Percentiles rank a stretch among this genome's conserved stretches.
These are phyloP conservation scores for Seira musarum DNA, from an alignment of 2,888 invertebrate species.

Conservation along the genomic window DNA sequence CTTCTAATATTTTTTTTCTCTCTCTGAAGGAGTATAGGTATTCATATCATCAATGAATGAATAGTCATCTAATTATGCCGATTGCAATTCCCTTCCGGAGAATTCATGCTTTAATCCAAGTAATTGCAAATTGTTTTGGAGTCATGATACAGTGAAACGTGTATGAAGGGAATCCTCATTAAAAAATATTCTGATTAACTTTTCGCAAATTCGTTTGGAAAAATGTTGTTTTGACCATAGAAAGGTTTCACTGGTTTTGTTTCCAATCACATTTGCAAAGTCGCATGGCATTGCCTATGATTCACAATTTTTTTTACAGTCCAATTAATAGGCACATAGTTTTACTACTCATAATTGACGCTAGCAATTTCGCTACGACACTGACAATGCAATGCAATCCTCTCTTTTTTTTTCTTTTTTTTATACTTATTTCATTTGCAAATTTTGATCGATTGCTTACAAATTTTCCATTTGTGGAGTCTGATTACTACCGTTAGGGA, in stretches of 20 bases:
- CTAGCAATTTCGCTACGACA: background rate
- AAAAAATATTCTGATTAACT: too few species aligned
- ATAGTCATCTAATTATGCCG: background rate
- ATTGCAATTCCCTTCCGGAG: constrained; percentile 27
- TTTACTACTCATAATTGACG: constrained; percentile 7
- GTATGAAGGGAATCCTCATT: too few species aligned
- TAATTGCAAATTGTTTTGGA: constrained; percentile 9
- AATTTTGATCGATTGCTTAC: constrained; percentile 55
- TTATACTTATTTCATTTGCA: constrained; percentile 29
- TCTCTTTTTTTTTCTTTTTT: background rate
- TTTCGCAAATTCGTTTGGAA: too few species aligned
- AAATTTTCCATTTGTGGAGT: constrained; percentile 38
- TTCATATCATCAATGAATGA: background rate
- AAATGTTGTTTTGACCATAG: too few species aligned
- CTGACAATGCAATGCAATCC: background rate
- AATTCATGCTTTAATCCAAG: constrained; percentile 2
- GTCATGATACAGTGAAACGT: background rate
- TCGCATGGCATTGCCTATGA: background rate
- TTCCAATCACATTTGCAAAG: constrained; percentile 1
- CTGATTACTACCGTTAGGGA: background rate
- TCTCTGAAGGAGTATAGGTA: too few species aligned
- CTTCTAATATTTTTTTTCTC: background rate
- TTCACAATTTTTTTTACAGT: background rate
- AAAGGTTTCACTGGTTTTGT: too few species aligned
- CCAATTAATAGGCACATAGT: background rate